A percentile compares a stretch with the other conserved stretches of the same genome.
These are phyloP conservation scores for Siphlonurus alternatus DNA, from an alignment of 2,888 invertebrate species.

Conservation along the genomic window DNA sequence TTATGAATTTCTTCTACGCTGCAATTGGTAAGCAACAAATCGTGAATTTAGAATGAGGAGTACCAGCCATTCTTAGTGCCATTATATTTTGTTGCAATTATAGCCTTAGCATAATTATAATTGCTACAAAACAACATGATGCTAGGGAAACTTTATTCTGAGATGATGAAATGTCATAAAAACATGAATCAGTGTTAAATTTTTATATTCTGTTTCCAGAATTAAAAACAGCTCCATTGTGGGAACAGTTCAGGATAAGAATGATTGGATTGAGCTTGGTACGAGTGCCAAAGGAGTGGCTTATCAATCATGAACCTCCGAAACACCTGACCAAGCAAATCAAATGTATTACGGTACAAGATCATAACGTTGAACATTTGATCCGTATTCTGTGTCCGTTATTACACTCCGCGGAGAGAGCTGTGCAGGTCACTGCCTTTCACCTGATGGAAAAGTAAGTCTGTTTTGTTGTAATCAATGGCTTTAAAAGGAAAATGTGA, in stretches of 20 bases:
- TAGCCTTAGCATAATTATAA: background rate
- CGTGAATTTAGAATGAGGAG: no score
- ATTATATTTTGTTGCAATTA: background rate
- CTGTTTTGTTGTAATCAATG: no score
- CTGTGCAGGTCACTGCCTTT: slow-evolving; percentile 32
- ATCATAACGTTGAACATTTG: background rate
- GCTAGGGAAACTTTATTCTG: no score
- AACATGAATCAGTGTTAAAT: no score
- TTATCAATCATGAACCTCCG: background rate
- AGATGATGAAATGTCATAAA: no score
- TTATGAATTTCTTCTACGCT: background rate
- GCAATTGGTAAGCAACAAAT: background rate
- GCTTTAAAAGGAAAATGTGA: no score
- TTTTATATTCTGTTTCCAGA: no score
- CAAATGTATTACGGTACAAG: background rate
- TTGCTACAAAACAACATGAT: background rate
- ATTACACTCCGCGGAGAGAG: slow-evolving; percentile 23
- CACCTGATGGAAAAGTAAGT: slow-evolving; percentile 27
- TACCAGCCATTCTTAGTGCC: background rate
- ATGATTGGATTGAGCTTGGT: background rate
- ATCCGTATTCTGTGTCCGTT: background rate
- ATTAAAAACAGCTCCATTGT: background rate
- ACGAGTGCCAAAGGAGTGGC: background rate
- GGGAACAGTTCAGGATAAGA: background rate
- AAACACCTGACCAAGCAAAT: background rate